Conservation (phyloP, 2,113 vertebrate species). For the Zosterops borbonicus region DNA sequence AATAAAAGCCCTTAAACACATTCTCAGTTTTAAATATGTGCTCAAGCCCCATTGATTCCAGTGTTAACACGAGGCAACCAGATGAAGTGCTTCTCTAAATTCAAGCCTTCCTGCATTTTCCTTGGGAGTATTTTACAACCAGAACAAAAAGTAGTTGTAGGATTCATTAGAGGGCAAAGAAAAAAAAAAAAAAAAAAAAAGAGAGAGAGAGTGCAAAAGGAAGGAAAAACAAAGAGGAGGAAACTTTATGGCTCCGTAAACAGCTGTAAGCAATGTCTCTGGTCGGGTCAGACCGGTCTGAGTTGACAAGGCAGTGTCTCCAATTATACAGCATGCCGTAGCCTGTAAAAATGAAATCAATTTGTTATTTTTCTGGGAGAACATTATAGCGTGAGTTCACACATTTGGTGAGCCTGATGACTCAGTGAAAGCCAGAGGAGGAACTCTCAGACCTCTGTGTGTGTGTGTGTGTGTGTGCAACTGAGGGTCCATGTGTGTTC, state of each 20-base stretch:
- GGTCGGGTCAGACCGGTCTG: slow-evolving; percentile 74
- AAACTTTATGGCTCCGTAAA: slow-evolving; percentile 68
- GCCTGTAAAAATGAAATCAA: slow-evolving; percentile 75
- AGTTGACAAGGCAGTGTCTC: slow-evolving; percentile 73
- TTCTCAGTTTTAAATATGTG: background rate
- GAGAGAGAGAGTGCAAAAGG: slow-evolving; percentile 13
- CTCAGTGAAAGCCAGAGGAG: slow-evolving; percentile 34
- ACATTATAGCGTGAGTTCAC: slow-evolving; percentile 61
- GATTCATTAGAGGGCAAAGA: background rate
- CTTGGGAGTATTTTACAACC: background rate
- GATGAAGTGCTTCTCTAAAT: background rate
- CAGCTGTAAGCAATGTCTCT: slow-evolving; percentile 74
- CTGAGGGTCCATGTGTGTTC: background rate
- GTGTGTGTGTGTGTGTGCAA: background rate
- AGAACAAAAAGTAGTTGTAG: background rate
- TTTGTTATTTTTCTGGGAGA: slow-evolving; percentile 71
- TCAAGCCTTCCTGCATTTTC: background rate
- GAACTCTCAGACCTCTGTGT: background rate
- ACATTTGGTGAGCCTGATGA: slow-evolving; percentile 59
- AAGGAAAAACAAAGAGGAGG: slow-evolving; percentile 65
- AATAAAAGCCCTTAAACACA: background rate
- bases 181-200: background rate
- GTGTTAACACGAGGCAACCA: background rate
- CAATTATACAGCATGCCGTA: slow-evolving; percentile 74
- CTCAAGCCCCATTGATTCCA: background rate